These are phyloP conservation scores for Mamestra brassicae DNA, from an alignment of 2,888 invertebrate genomes.

Conservation along the genomic window DNA sequence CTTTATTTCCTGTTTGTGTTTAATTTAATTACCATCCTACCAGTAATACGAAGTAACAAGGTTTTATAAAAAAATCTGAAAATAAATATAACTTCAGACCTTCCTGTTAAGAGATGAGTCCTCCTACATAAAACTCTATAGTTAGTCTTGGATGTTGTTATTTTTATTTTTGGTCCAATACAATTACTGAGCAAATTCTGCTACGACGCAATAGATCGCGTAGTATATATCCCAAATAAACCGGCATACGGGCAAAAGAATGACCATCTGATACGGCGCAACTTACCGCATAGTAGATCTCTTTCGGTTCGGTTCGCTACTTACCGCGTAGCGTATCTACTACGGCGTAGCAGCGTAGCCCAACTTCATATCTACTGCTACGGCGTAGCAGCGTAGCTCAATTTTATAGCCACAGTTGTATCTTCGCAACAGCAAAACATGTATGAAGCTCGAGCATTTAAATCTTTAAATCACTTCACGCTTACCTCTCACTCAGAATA, in stretches of 20 bases:
- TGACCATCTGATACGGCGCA: too few species aligned
- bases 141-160: too few species aligned
- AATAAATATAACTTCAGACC: neutral
- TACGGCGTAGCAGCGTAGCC: neutral
- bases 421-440: neutral
- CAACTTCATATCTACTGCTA: neutral
- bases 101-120: neutral
- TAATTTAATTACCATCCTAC: conserved; percentile 3
- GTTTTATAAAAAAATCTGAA: neutral
- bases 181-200: neutral
- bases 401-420: neutral
- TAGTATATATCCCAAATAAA: neutral
- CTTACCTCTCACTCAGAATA: neutral
- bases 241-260: too few species aligned
- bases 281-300: too few species aligned
- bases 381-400: conserved; percentile 6
- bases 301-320: too few species aligned
- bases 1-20: conserved; percentile 18
- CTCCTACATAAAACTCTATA: neutral
- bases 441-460: neutral
- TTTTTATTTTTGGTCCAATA: too few species aligned
- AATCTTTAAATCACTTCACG: conserved; percentile 16
- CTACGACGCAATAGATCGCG: neutral
- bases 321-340: neutral
- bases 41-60: neutral